A percentile compares a stretch with the other conserved stretches of the same genome.
Conservation (phyloP, 2,888 invertebrate species). For the Acleris emargana region DNA sequence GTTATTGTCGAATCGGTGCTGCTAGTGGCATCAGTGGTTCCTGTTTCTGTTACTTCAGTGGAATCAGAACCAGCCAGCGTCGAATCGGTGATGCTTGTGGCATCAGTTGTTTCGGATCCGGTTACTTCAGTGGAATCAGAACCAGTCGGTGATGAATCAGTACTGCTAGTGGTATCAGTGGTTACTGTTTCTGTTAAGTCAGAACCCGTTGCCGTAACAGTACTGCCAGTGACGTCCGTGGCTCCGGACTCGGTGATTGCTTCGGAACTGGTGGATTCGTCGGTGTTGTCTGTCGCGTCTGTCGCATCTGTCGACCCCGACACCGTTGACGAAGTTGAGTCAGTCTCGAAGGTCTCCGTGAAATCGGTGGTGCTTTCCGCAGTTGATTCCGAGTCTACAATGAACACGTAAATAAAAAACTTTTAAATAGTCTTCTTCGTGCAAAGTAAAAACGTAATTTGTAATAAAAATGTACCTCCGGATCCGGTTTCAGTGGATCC, state of each 20-base stretch:
- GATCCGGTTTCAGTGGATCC: conserved; percentile 48
- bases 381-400: conserved; percentile 12
- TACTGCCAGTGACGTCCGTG: conserved; percentile 1
- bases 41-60: conserved; percentile 1
- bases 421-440: too few species aligned
- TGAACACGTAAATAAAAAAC: too few species aligned
- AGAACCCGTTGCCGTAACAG: neutral
- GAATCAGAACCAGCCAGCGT: conserved; percentile 3
- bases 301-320: conserved; percentile 6
- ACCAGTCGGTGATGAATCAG: neutral
- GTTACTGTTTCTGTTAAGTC: neutral
- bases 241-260: conserved; percentile 7
- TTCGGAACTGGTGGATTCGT: conserved; percentile 1
- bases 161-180: neutral
- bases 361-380: conserved; percentile 1
- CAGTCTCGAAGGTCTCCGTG: conserved; percentile 20
- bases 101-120: conserved; percentile 9
- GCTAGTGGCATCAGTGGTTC: neutral
- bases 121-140: conserved; percentile 13
- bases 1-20: neutral
- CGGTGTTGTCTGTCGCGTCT: conserved; percentile 11
- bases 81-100: conserved; percentile 11
- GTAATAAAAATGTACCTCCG: conserved; percentile 45
- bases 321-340: conserved; percentile 12
- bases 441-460: too few species aligned